phyloP scores from a whole-genome alignment of 1,140 invertebrate species.

The Cydia splendana region DNA sequence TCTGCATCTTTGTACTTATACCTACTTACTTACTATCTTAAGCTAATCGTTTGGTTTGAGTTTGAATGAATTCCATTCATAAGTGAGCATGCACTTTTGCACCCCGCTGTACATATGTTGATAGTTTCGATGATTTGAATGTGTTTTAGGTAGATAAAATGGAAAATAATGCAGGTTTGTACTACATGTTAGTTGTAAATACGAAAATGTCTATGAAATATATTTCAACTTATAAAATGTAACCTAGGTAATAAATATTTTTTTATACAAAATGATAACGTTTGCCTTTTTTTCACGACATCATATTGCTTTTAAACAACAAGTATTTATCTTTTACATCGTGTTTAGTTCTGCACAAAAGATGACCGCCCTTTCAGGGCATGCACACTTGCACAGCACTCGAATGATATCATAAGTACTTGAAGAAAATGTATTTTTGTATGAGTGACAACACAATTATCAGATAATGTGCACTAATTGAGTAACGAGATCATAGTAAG shows the following conservation, averaged over 20 bases:
- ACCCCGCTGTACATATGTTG: too few relatives aligned
- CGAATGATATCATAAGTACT: background rate
- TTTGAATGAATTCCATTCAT: too few relatives aligned
- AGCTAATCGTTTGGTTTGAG: too few relatives aligned
- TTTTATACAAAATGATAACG: background rate
- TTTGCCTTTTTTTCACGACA: background rate
- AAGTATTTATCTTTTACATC: background rate
- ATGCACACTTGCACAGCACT: background rate
- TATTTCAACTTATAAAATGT: too few relatives aligned
- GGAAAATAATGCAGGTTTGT: too few relatives aligned
- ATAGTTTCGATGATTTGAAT: too few relatives aligned
- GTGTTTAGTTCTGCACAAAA: background rate
- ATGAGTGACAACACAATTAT: constrained; percentile 9
- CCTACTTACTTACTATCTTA: too few relatives aligned
- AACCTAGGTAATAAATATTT: background rate
- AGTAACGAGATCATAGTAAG: background rate
- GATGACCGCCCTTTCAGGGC: background rate
- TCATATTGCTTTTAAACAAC: background rate
- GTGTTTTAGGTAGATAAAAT: too few relatives aligned
- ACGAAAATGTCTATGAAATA: too few relatives aligned
- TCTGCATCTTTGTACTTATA: too few relatives aligned
- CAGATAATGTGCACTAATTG: background rate
- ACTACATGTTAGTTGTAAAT: too few relatives aligned
- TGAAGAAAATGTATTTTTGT: constrained; percentile 11
- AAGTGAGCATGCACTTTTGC: too few relatives aligned